Evolutionary conservation across 2,888 invertebrate species (phyloP).

Genomic region (Drosophila trichaetosa): DNA sequence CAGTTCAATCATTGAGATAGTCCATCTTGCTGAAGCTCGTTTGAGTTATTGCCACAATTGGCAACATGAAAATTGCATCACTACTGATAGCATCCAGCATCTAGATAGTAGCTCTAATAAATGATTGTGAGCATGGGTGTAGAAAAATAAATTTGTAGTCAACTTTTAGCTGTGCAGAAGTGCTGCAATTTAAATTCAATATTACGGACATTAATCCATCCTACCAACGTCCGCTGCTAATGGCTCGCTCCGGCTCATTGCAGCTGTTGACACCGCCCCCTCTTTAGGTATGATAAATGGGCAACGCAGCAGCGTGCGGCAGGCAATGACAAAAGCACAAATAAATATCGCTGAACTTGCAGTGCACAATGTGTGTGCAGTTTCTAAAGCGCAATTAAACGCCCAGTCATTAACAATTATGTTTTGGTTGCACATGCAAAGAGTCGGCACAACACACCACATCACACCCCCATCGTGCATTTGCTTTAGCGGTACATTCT

Average conservation of each 20-base stretch:
- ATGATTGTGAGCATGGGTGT: constrained; percentile 3
- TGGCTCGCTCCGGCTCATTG: constrained; percentile 27
- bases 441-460: neutral
- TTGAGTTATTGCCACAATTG: constrained; percentile 54
- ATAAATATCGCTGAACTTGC: constrained; percentile 60
- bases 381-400: constrained; percentile 70
- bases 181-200: constrained; percentile 45
- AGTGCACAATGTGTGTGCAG: constrained; percentile 40
- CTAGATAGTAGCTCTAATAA: constrained; percentile 19
- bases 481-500: constrained; percentile 32
- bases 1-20: constrained; percentile 70
- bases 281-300: constrained; percentile 66
- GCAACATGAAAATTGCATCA: constrained; percentile 29
- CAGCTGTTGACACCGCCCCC: constrained; percentile 53
- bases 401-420: constrained; percentile 76
- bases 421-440: constrained; percentile 69
- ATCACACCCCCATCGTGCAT: neutral
- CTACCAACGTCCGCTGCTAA: constrained; percentile 24
- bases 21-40: constrained; percentile 45
- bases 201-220: constrained; percentile 8
- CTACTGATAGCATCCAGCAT: constrained; percentile 35
- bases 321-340: constrained; percentile 41
- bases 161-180: constrained; percentile 1
- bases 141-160: neutral
- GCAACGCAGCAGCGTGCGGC: constrained; percentile 61